Conservation (phyloP, 2,113 vertebrate species). For the Cochlearius cochlearius region DNA sequence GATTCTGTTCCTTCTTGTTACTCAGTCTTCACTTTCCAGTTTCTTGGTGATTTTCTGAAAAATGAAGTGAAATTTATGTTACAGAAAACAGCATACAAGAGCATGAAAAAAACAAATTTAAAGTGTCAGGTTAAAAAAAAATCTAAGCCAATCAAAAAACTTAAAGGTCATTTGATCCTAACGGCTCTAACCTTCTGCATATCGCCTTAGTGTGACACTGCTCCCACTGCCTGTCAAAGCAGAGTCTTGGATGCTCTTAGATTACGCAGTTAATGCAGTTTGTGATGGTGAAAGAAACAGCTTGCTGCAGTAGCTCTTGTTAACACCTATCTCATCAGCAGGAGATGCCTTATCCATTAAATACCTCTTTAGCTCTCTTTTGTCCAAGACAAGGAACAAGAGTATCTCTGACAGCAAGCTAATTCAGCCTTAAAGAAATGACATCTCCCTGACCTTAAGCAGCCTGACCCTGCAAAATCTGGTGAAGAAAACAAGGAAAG, state of each 20-base stretch:
- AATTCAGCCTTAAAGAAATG: not conserved
- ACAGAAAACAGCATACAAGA: not conserved
- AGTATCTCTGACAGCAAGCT: not conserved
- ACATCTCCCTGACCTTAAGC: not conserved
- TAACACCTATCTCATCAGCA: not conserved
- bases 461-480: not conserved
- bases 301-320: not conserved
- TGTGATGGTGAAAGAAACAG: not conserved
- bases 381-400: not conserved
- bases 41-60: not conserved
- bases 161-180: not conserved
- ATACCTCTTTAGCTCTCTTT: not conserved
- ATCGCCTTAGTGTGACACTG: not conserved
- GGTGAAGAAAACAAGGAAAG: not conserved
- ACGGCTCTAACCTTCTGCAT: not conserved
- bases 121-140: not conserved
- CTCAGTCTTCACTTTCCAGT: not conserved
- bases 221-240: not conserved
- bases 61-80: not conserved
- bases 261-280: not conserved
- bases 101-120: not conserved
- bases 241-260: not conserved
- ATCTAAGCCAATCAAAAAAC: not conserved
- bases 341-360: constrained; percentile 13
- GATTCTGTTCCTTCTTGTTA: not conserved